Evolutionary conservation across 2,888 invertebrate species (phyloP).

Genomic region (Pristionchus entomophagus): DNA sequence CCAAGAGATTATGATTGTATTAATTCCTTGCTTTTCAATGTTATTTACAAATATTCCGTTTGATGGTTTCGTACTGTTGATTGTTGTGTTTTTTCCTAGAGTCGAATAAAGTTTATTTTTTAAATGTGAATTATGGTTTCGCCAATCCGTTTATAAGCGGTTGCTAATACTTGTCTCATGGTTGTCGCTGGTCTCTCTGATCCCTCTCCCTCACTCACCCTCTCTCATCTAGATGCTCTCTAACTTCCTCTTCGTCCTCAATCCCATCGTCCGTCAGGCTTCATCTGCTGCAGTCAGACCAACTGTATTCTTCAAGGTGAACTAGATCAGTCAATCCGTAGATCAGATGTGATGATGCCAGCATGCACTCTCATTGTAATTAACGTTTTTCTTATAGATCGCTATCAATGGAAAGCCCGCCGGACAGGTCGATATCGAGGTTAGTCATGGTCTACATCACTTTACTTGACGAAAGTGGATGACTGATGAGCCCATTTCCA

Average conservation of each 20-base stretch:
- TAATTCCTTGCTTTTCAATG: neutral
- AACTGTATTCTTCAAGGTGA: constrained; percentile 44
- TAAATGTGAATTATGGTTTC: neutral
- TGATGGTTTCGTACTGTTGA: neutral
- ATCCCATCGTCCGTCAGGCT: constrained; percentile 40
- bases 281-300: constrained; percentile 37
- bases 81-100: neutral
- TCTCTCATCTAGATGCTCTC: constrained; percentile 7
- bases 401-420: constrained; percentile 67
- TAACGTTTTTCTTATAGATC: constrained; percentile 60
- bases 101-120: neutral
- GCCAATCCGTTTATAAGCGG: neutral
- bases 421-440: constrained; percentile 72
- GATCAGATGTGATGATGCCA: too few relatives aligned
- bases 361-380: neutral
- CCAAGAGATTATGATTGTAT: constrained; percentile 34
- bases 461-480: too few relatives aligned
- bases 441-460: constrained; percentile 32
- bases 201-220: neutral
- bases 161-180: too few relatives aligned
- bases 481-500: constrained; percentile 78
- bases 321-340: too few relatives aligned
- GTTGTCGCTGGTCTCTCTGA: too few relatives aligned
- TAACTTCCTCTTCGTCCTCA: constrained; percentile 15
- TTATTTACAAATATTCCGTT: neutral